Evolutionary conservation across 2,888 invertebrate genomes (phyloP), one percentile per base, ranked within the genome.

Genomic region (Dryocosmus kuriphilus): DNA sequence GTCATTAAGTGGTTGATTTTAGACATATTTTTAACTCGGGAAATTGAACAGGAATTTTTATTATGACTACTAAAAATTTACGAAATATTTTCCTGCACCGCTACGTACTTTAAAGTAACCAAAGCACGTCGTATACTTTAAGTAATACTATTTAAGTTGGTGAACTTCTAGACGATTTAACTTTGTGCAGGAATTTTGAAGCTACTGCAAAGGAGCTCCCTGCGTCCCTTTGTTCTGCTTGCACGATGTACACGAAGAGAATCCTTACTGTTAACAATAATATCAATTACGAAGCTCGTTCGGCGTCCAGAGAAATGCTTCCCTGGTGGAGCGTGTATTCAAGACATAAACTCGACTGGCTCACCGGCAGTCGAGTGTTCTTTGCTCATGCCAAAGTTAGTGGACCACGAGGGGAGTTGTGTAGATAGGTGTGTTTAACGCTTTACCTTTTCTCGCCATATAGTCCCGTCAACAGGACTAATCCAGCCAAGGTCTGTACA

Each of bases 321-420:
- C 41, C 41, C 38, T 7, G 8, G 27, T 46, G 27, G 9, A 67
- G 30, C 11, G 67, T 35, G 11, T n/a, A 67, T 38, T 27, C 67
- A 67, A 16, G 14, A 9, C 19, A 46, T 9, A 67, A 32, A 67
- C 41, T 67, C 7, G 41, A 67, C 41, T 67, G 30, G 67, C 41
- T 67, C 41, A 22, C 27, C 46, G 19, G 46, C 67, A 67, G 67
- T 67, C 24, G 46, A 67, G 67, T 67, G 67, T 46, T 27, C 46
- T 67, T 46, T 46, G 9, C 67, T 67, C 67, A 46, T 27, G 11
- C 67, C 30, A 67, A 46, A 67, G 67, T 67, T 46, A 46, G 46
- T 67, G 16, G 41, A 41, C 41, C 41, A 41, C 41, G 46, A 30
- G 46, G 24, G 67, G 41, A 46, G 46, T 46, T 46, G 27, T 27